Conservation (phyloP, 2,797 vertebrate species). For the Prunella strophiata region DNA sequence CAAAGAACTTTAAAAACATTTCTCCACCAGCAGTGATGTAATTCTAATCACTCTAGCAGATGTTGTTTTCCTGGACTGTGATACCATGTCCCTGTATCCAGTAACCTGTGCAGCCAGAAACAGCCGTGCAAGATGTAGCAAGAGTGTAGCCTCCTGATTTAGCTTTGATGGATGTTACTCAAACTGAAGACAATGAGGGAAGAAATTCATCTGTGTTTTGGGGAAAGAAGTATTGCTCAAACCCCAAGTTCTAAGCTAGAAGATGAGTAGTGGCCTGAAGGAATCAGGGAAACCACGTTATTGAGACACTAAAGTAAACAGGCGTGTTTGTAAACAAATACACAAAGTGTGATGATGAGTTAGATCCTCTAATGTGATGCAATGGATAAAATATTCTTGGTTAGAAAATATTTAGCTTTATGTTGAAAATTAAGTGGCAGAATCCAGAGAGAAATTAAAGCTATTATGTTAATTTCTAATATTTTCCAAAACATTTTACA, state of each 20-base stretch:
- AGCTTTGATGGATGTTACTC: not conserved
- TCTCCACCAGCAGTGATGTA: not conserved
- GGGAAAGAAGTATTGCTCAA: not conserved
- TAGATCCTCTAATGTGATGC: not conserved
- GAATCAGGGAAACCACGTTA: not conserved
- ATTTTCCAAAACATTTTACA: not conserved
- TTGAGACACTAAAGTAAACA: not conserved
- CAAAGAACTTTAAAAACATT: constrained; percentile 18
- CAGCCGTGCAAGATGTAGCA: not conserved
- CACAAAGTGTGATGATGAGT: not conserved
- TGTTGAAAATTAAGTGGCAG: not conserved
- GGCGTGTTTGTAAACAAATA: not conserved
- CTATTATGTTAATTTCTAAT: not conserved
- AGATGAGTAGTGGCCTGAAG: not conserved
- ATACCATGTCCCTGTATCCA: not conserved
- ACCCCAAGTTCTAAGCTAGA: not conserved
- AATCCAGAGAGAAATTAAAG: not conserved
- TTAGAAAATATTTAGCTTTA: not conserved
- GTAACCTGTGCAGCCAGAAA: not conserved
- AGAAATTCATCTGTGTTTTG: not conserved
- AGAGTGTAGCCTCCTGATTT: not conserved
- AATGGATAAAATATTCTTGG: not conserved
- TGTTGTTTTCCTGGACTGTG: constrained; percentile 38
- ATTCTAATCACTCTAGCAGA: constrained; percentile 43
- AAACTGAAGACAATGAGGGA: not conserved